A percentile compares a stretch with the other conserved stretches of the same genome.
These are phyloP conservation scores for Synergus itoensis DNA, from an alignment of 2,888 invertebrate species.

Conservation along the genomic window DNA sequence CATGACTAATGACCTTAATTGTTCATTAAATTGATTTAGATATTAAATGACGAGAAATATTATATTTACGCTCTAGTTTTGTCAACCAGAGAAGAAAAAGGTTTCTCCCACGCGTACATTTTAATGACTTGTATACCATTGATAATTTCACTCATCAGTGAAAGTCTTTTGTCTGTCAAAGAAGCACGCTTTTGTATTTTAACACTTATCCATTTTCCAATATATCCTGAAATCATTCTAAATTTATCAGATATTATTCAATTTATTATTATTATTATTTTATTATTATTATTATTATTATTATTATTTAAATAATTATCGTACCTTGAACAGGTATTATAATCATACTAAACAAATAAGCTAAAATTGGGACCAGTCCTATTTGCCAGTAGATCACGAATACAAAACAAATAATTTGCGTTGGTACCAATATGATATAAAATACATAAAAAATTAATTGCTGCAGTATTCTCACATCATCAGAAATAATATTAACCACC, in stretches of 20 bases:
- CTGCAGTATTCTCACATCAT: too few species aligned
- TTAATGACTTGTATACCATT: conserved; percentile 92
- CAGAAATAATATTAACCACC: too few species aligned
- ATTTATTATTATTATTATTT: too few species aligned
- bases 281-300: too few species aligned
- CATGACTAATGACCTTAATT: too few species aligned
- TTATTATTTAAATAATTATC: background rate
- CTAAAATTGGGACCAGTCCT: background rate
- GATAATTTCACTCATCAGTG: conserved; percentile 93
- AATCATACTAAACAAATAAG: background rate
- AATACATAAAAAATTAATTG: too few species aligned
- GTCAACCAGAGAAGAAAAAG: conserved; percentile 84
- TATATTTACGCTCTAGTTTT: conserved; percentile 74
- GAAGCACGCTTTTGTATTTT: background rate
- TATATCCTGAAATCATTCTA: background rate
- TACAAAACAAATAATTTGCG: too few species aligned
- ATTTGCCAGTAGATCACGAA: background rate
- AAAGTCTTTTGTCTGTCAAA: conserved; percentile 89
- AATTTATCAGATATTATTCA: background rate
- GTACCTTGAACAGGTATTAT: background rate
- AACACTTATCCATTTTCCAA: background rate
- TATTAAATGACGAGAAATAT: too few species aligned
- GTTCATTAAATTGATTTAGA: too few species aligned
- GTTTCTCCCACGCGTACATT: conserved; percentile 93
- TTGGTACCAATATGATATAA: too few species aligned